Conservation (phyloP, 2,888 invertebrate species). For the Eucera pruinosa region DNA sequence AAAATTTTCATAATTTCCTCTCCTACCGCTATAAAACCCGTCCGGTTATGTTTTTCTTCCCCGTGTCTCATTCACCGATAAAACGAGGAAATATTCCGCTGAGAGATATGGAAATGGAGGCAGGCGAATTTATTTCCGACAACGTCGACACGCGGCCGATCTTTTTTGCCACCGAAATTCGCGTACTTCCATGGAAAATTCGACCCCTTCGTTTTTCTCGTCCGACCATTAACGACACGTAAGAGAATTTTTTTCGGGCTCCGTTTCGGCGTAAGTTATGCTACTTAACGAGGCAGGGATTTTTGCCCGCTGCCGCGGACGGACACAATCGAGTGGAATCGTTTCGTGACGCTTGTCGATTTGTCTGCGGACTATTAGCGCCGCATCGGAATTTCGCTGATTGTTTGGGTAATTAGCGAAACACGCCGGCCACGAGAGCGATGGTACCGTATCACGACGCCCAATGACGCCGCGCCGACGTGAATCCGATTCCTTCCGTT, state of each 20-base stretch:
- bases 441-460: conserved; percentile 25
- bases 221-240: conserved; percentile 47
- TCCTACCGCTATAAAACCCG: neutral
- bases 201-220: conserved; percentile 9
- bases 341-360: conserved; percentile 49
- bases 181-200: conserved; percentile 25
- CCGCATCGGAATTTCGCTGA: conserved; percentile 44
- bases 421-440: conserved; percentile 20
- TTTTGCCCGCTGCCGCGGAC: conserved; percentile 32
- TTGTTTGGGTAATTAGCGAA: conserved; percentile 51
- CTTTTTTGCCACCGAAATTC: conserved; percentile 58
- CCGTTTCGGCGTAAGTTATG: neutral
- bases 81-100: conserved; percentile 50
- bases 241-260: conserved; percentile 41
- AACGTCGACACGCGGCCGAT: conserved; percentile 39
- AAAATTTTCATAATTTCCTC: conserved; percentile 63
- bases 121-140: conserved; percentile 66
- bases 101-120: conserved; percentile 68
- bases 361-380: conserved; percentile 51
- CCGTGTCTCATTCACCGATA: neutral
- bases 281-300: conserved; percentile 1
- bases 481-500: conserved; percentile 11
- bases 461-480: conserved; percentile 10
- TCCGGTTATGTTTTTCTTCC: neutral
- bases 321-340: conserved; percentile 28